These are phyloP conservation scores for Pelobates cultripes DNA, from an alignment of 2,797 vertebrate genomes.

Conservation along the genomic window DNA sequence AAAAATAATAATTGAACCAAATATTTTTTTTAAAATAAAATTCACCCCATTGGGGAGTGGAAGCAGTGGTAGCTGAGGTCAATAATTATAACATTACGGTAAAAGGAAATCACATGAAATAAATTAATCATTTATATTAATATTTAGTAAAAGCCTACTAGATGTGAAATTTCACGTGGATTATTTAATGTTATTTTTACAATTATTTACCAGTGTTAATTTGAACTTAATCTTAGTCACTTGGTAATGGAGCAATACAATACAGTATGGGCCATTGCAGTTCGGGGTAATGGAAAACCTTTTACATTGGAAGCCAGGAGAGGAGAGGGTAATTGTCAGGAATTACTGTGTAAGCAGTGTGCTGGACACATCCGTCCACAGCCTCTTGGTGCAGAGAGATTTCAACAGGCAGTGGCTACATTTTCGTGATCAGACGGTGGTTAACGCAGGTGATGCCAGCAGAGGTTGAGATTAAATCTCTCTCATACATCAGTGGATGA, in stretches of 20 bases:
- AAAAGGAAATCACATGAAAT: background rate
- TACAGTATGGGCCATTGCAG: background rate
- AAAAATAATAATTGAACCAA: too few species aligned
- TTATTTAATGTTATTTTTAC: background rate
- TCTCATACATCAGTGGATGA: constrained; percentile 50
- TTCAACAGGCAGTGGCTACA: constrained; percentile 43
- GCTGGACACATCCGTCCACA: constrained; percentile 39
- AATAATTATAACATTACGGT: background rate
- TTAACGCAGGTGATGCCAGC: constrained; percentile 35
- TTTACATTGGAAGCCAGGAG: constrained; percentile 10
- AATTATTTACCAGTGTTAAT: background rate
- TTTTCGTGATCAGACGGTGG: constrained; percentile 47
- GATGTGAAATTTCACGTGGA: background rate
- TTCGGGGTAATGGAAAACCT: constrained; percentile 20
- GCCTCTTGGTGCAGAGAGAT: constrained; percentile 32
- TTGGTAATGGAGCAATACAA: background rate
- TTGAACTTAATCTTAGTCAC: background rate
- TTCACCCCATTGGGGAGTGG: too few species aligned
- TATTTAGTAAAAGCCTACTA: background rate
- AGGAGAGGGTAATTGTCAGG: constrained; percentile 32
- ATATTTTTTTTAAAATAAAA: too few species aligned
- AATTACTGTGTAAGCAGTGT: constrained; percentile 41
- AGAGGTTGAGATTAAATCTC: constrained; percentile 44
- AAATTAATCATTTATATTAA: background rate
- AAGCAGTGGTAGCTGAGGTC: background rate